These are phyloP conservation scores for Semicossyphus pulcher DNA, from an alignment of 2,113 vertebrate genomes.

Conservation along the genomic window DNA sequence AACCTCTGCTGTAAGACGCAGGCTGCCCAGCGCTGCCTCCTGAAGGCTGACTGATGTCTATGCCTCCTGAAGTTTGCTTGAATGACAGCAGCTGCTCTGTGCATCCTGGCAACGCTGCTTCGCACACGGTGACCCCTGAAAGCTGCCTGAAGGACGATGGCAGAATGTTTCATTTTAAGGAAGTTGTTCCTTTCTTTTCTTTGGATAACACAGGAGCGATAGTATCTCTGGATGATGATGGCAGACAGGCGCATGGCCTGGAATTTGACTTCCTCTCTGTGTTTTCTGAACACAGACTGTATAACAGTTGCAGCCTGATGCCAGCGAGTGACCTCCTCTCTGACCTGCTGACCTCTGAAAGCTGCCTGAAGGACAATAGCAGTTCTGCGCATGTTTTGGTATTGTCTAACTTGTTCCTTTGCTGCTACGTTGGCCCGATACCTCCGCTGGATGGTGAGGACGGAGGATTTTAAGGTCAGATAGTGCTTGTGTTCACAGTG, in stretches of 20 bases:
- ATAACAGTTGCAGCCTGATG: slow-evolving; percentile 85
- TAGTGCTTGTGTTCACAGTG: slow-evolving; percentile 72
- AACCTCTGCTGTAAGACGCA: slow-evolving; percentile 84
- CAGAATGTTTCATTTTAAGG: slow-evolving; percentile 65
- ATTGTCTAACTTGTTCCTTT: slow-evolving; percentile 69
- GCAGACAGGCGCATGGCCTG: slow-evolving; percentile 81
- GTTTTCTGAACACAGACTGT: slow-evolving; percentile 85
- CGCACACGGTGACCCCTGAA: slow-evolving; percentile 72
- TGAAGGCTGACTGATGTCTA: slow-evolving; percentile 77
- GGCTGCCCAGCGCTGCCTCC: slow-evolving; percentile 70
- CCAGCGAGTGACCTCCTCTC: slow-evolving; percentile 71
- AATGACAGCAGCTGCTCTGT: slow-evolving; percentile 80
- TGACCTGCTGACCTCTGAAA: slow-evolving; percentile 81
- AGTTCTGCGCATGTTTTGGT: slow-evolving; percentile 71
- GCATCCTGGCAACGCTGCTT: slow-evolving; percentile 47
- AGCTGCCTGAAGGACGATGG: slow-evolving; percentile 76
- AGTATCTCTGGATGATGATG: slow-evolving; percentile 84
- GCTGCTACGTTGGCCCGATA: slow-evolving; percentile 70
- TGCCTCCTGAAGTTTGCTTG: slow-evolving; percentile 84
- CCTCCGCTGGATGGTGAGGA: slow-evolving; percentile 80
- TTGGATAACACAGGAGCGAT: slow-evolving; percentile 73
- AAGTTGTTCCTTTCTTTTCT: slow-evolving; percentile 74
- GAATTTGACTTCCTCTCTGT: slow-evolving; percentile 76
- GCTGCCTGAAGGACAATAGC: slow-evolving; percentile 82
- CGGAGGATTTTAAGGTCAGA: slow-evolving; percentile 65